Evolutionary conservation across 2,113 vertebrate species (phyloP), one percentile per base, ranked within the genome.

Genomic region (Polyodon spathula): DNA sequence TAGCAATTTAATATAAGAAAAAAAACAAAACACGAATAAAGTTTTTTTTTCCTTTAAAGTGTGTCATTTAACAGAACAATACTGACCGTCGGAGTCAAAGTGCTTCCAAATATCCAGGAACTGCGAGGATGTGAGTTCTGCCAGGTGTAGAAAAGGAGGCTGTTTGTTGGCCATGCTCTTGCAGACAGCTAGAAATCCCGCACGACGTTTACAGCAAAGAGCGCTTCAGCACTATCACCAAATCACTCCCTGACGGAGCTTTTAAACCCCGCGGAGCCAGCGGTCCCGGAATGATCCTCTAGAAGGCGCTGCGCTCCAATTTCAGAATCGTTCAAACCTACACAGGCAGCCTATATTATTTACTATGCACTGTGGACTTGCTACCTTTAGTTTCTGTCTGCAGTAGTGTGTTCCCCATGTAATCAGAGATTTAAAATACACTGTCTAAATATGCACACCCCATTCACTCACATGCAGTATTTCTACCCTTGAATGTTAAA

Each of bases 101-200:
- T 97, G 95, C 63, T 93, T 93, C 94, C 95, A 98, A 68, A 97
- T 94, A 63, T 97, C 93, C 68, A 97, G 84, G 84, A 98, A 98
- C 81, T 98, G 93, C 61, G 93, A 91, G 6, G 95, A 93, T 48
- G 92, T 97, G 80, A 97, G 86, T 82, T 97, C 93, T 50, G 94
- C 93, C 85, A 96, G 84, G 74, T 95, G 91, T 69, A 98, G 92
- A 79, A 93, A 90, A 67, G 92, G 93, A 73, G 92, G 88, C 73
- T 92, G 92, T 75, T 88, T 91, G 73, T 88, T 84, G 68, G 90
- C 92, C 91, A 93, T 92, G 75, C 71, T 75, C 69, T 63, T 54
- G 11, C 67, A 56, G 53, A 43, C 61, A 63, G 56, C 61, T 66
- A 63, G 58, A 68, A 78, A 81, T 83, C 80, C 79, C 60, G 59